phyloP scores from a whole-genome alignment of 2,113 vertebrate genomes.

The Tupaia tana region DNA sequence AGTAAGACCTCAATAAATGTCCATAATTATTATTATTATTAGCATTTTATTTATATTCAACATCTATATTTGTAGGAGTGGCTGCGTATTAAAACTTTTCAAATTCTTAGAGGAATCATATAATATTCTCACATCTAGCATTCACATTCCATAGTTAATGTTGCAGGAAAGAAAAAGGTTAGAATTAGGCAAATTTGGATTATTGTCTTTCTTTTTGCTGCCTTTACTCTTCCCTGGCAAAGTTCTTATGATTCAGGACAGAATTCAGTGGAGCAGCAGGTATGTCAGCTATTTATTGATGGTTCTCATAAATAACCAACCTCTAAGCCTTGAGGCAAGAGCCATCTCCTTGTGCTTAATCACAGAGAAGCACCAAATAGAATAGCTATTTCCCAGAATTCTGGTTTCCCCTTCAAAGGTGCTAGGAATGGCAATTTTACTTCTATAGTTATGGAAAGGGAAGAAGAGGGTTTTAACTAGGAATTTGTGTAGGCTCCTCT shows the following conservation, averaged over 20 bases:
- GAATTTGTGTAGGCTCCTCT: background rate
- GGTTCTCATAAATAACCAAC: slow-evolving; percentile 56
- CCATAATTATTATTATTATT: background rate
- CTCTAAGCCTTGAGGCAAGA: background rate
- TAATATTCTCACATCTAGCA: background rate
- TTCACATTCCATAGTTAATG: slow-evolving; percentile 38
- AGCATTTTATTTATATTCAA: background rate
- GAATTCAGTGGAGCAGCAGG: slow-evolving; percentile 45
- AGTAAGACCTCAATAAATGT: background rate
- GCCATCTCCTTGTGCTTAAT: background rate
- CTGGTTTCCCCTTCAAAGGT: background rate
- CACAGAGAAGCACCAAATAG: background rate
- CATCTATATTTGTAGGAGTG: background rate
- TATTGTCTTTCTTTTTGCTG: slow-evolving; percentile 43
- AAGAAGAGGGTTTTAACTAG: background rate
- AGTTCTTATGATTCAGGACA: slow-evolving; percentile 16
- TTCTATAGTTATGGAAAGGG: background rate
- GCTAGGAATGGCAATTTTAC: background rate
- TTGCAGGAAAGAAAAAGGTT: slow-evolving; percentile 39
- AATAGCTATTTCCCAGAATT: background rate
- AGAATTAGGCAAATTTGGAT: slow-evolving; percentile 36
- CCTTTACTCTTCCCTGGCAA: slow-evolving; percentile 2
- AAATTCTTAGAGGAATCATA: slow-evolving; percentile 44
- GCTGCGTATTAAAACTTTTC: slow-evolving; percentile 4
- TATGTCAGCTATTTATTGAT: slow-evolving; percentile 14